Evolutionary conservation across 2,797 vertebrate species (phyloP).

Genomic region (Acridotheres tristis): DNA sequence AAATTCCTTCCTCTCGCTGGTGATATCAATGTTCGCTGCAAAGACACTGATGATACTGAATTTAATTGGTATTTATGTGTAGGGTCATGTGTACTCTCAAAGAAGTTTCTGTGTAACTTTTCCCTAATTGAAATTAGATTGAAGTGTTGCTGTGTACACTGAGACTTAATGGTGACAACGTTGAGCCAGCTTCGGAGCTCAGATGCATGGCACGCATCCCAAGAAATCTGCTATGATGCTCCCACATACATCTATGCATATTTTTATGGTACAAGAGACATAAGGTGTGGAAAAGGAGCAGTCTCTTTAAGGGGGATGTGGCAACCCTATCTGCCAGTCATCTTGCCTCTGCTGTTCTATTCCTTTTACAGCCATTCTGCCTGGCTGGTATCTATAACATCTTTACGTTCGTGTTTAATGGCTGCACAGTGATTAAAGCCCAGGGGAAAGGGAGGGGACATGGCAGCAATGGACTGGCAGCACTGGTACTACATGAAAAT

Average conservation of each 20-base stretch:
- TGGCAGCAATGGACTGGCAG: background rate
- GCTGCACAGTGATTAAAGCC: background rate
- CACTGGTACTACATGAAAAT: background rate
- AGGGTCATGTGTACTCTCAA: slow-evolving; percentile 46
- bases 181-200: slow-evolving; percentile 60
- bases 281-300: slow-evolving; percentile 73
- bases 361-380: slow-evolving; percentile 72
- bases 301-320: slow-evolving; percentile 74
- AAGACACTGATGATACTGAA: slow-evolving; percentile 43
- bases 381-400: slow-evolving; percentile 43
- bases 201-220: slow-evolving; percentile 47
- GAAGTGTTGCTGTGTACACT: slow-evolving; percentile 61
- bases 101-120: slow-evolving; percentile 68
- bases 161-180: slow-evolving; percentile 57
- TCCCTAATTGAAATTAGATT: slow-evolving; percentile 68
- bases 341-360: slow-evolving; percentile 70
- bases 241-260: slow-evolving; percentile 69
- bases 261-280: slow-evolving; percentile 74
- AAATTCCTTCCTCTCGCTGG: slow-evolving; percentile 36
- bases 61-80: slow-evolving; percentile 52
- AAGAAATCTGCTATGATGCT: slow-evolving; percentile 62
- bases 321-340: slow-evolving; percentile 72
- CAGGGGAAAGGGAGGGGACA: background rate
- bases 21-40: slow-evolving; percentile 10
- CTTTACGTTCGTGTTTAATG: background rate